phyloP scores from a whole-genome alignment of 2,113 vertebrate species.

The Candoia aspera region DNA sequence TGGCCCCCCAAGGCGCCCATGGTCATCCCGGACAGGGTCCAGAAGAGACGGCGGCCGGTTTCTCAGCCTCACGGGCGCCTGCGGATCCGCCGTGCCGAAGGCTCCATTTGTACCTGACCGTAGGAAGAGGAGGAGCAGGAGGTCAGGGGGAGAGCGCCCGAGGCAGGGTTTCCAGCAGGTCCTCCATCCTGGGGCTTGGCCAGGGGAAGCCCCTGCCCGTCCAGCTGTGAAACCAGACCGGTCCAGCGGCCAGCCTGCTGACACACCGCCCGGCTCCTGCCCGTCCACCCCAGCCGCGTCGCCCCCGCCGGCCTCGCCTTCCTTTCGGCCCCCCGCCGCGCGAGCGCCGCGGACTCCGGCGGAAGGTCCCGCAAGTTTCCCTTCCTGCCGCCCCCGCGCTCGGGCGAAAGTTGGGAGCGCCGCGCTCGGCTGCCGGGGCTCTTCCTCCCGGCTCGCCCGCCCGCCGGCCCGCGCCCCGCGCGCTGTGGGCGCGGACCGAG shows the following conservation, averaged over 20 bases:
- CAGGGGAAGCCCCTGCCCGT: neutral
- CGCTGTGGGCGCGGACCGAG: neutral
- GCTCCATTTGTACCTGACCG: neutral
- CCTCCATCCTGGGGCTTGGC: neutral
- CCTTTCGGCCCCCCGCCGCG: no score
- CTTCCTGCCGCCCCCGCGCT: no score
- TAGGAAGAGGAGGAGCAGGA: neutral
- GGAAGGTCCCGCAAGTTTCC: neutral
- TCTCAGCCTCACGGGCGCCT: neutral
- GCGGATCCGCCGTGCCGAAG: neutral
- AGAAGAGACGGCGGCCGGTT: no score
- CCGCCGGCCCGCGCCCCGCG: neutral
- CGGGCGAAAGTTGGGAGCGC: conserved; percentile 15
- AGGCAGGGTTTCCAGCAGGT: neutral
- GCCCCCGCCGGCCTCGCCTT: neutral
- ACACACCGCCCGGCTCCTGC: neutral
- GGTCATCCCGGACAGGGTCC: neutral
- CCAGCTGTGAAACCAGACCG: neutral
- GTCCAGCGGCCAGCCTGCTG: neutral
- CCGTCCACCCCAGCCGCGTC: neutral
- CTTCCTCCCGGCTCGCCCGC: neutral
- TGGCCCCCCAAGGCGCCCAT: conserved; percentile 50
- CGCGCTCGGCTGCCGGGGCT: neutral
- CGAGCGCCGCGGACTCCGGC: neutral
- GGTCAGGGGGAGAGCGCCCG: neutral